Conservation (phyloP, 2,797 vertebrate genomes). For the Cyprinella venusta region DNA sequence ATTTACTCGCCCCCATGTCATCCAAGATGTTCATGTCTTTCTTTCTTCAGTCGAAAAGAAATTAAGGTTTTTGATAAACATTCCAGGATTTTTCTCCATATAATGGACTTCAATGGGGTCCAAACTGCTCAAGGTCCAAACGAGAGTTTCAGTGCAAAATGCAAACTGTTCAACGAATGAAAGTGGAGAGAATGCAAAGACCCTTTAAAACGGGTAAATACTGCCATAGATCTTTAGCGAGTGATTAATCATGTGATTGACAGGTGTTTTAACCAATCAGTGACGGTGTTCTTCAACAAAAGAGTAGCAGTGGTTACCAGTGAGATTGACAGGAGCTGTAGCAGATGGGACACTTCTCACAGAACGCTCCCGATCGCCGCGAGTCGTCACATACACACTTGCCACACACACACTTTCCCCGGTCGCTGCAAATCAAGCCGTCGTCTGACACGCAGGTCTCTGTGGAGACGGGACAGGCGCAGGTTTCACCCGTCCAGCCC, state of each 20-base stretch:
- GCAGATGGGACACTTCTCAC: conserved; percentile 89
- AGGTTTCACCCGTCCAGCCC: conserved; percentile 89
- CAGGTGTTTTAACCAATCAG: conserved; percentile 77
- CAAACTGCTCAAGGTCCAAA: too few relatives aligned
- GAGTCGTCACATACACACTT: conserved; percentile 86
- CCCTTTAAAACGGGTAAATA: not conserved
- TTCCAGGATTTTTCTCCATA: too few relatives aligned
- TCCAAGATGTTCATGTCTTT: too few relatives aligned
- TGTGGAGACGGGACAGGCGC: conserved; percentile 81
- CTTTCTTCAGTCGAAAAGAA: too few relatives aligned
- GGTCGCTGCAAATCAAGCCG: conserved; percentile 86
- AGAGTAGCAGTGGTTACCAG: conserved; percentile 77
- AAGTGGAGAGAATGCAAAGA: not conserved
- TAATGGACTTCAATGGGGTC: too few relatives aligned
- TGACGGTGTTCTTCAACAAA: not conserved
- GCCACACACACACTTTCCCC: conserved; percentile 89
- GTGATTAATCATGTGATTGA: conserved; percentile 84
- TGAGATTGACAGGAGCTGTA: conserved; percentile 84
- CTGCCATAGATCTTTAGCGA: not conserved
- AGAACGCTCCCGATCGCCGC: conserved; percentile 83
- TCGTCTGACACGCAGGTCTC: conserved; percentile 82
- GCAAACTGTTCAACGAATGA: not conserved
- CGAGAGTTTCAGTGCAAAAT: too few relatives aligned
- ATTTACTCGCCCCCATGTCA: too few relatives aligned
- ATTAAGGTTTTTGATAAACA: too few relatives aligned